Base-by-base conservation (phyloP, 92 coral and sea anemone genomes). In the Palythoa grandiflora region DNA sequence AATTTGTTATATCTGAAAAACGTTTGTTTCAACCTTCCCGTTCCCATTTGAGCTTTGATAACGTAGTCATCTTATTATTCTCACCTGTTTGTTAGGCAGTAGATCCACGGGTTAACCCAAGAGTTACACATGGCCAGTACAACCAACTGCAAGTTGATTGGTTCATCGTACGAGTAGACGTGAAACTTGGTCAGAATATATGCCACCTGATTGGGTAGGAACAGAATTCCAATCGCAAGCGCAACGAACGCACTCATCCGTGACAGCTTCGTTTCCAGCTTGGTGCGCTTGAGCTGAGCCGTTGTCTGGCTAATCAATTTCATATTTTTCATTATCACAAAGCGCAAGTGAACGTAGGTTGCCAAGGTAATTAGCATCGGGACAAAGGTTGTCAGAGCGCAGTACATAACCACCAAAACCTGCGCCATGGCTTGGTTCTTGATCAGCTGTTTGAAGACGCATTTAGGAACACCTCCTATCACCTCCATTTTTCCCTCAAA, bases 171-270 rank as follows among this genome's bases (percentile, higher is more conserved):
- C 17, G 80, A 77, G 19, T 77, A 77, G 39, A 77, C 80, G 65
- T 77, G 44, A 77, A 77, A 77, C 65, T 77, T 77, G 66, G 80
- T 77, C 80, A 77, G 66, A 20, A 77, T 77, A 52, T 77, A 77
- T n/a, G 80, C 80, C 80, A 77, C 80, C 66, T 77, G 80, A 77
- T 77, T 77, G 80, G 80, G 80, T n/a, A 77, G 65, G 65, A 77
- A 77, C 47, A 77, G 66, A 20, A 77, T 37, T 9, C 80, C 80
- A 10, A 77, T 77, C 38, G 80, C 80, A 40, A 77, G 9, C 21
- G 80, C 80, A 51, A 77, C 80, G 51, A 77, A 28, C 19, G 80
- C 80, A 51, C 80, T 77, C 80, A 77, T 77, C 39, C 80, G 80
- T 52, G 20, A 50, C 60, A 77, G 51, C 28, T 51, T 77, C 16